Base-by-base conservation (phyloP, 2,113 vertebrate genomes). In the Oostethus manadensis region DNA sequence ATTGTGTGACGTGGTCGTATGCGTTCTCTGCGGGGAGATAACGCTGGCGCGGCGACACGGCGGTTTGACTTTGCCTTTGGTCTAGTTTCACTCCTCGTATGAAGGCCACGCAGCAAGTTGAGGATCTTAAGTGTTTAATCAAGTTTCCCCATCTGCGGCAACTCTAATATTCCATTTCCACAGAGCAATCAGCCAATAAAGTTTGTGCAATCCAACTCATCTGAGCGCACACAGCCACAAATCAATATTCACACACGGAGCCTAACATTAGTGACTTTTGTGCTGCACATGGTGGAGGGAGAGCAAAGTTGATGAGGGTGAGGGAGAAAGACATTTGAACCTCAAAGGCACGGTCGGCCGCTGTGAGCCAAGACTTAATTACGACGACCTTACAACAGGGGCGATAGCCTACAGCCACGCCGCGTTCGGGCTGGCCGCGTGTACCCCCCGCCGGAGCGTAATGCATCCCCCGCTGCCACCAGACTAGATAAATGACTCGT, bases 131-230 rank as follows among this genome's bases (percentile, higher is more conserved):
- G 64, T 78, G 78, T 74, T 71, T 48, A 45, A 70, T 76, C 58
- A 48, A 77, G 64, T 66, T 62, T 60, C 66, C 64, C 70, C 70
- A 69, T 72, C 68, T 60, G 38, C 67, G 21, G 73, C 81, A 78
- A 82, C 76, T 81, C 79, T 84, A 84, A 84, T 84, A 78, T 83
- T 86, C 84, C 70, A 86, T 84, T 84, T 84, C 80, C 84, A 79
- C 82, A 77, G 86, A 83, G 85, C 83, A 82, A 87, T 84, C 79
- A 78, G 74, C 23, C 63, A 71, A 81, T 71, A 40, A 88, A 83
- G 80, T 83, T 79, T 59, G 55, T 68, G 63, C 66, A 80, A 78
- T 84, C 78, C 68, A 79, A 86, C 80, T 83, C 86, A 78, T 70
- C 78, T 73, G 66, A 82, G 78, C 71, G 78, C 64, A 73, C 79